Base-by-base conservation (phyloP, 2,888 invertebrate species). In the Oasisia sp. region DNA sequence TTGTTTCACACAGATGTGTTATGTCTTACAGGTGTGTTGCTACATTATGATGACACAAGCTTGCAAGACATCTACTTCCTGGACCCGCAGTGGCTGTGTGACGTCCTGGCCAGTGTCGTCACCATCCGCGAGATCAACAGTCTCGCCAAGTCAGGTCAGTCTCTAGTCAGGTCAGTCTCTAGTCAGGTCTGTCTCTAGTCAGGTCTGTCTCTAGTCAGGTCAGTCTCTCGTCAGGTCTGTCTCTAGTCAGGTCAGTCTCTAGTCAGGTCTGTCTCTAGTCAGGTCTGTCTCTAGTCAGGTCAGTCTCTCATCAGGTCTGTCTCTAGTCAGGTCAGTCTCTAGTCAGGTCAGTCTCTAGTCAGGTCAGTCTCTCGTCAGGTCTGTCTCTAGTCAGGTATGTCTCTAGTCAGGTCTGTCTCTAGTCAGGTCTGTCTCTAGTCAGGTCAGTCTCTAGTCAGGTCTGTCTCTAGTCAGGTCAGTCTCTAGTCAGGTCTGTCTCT, bases 61-160 rank as follows among this genome's bases (percentile, higher is more conserved):
- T 94, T 96, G 58, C 94, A 94, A 95, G 99, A 99, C 96, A 97
- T 99, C 91, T 99, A 99, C 96, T 99, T 99, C 96, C 97, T 99
- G 91, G 98, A 99, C 96, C 99, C 99, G 0, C 99, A 99, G 96
- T 99, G 99, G 99, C 97, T 99, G 90, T 99, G 99, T 96, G 99
- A 99, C 96, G 98, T 99, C 97, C 96, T 99, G 89, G 99, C 99
- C 0, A 99, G 99, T 96, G 99, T 99, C 0, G 98, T 99, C 74
- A 99, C 99, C 0, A 98, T 99, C 32, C 97, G 99, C n/a, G 99
- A 99, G 97, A 98, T 99, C 94, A 99, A 99, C 97, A 99, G 99
- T 0, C 99, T 99, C 96, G 99, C 98, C 0, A 97, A 98, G 94
- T 98, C 74, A 74, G 74, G 74, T 74, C 74, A 7, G 74, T 74